Percentiles rank a stretch among this genome's conserved stretches.
Evolutionary conservation across 2,888 invertebrate species (phyloP).

Genomic region (Allolobophora icterica): DNA sequence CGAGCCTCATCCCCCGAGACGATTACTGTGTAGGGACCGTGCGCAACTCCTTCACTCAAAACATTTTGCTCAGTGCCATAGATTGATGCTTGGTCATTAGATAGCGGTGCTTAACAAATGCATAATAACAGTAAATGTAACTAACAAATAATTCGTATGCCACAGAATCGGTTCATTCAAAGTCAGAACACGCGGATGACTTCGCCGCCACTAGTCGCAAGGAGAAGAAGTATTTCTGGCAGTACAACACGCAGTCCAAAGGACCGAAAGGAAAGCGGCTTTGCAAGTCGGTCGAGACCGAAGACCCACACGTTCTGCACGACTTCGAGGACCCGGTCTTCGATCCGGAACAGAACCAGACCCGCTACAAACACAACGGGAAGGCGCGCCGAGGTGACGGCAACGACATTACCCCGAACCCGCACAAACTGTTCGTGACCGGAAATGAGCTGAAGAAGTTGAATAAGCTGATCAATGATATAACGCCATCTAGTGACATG

Average conservation of each 20-base stretch:
- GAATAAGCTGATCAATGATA: constrained; percentile 88
- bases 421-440: constrained; percentile 85
- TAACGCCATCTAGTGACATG: constrained; percentile 81
- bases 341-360: constrained; percentile 71
- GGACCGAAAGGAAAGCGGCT: constrained; percentile 90
- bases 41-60: too few species aligned
- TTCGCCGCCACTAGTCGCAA: background rate
- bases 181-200: background rate
- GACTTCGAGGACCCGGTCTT: constrained; percentile 94
- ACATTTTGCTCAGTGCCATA: too few species aligned
- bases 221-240: constrained; percentile 77
- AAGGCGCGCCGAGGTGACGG: constrained; percentile 94
- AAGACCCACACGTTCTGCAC: constrained; percentile 89
- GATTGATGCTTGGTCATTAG: too few species aligned
- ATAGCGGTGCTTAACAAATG: too few species aligned
- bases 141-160: background rate
- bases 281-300: constrained; percentile 71
- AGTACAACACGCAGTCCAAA: constrained; percentile 97
- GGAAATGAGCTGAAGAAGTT: constrained; percentile 90
- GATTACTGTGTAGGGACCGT: too few species aligned
- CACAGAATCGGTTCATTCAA: background rate
- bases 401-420: constrained; percentile 94
- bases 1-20: too few species aligned
- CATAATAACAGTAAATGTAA: too few species aligned
- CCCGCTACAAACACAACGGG: constrained; percentile 46